Evolutionary conservation across 2,113 vertebrate species (phyloP), one percentile per base, ranked within the genome.

Genomic region (Kryptolebias marmoratus): DNA sequence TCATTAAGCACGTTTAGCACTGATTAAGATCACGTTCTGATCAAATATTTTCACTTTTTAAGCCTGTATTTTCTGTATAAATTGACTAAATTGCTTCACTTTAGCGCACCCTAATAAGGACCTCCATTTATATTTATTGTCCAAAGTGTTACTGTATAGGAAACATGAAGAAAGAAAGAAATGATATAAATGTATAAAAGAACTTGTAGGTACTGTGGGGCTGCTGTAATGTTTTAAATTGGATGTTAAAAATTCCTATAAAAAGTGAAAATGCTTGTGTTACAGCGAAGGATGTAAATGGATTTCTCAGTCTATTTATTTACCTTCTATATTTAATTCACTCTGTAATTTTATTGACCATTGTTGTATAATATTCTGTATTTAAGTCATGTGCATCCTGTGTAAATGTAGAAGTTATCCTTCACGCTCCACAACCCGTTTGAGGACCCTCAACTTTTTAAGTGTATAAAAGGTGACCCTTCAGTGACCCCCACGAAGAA

Each of bases 311-410:
- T 81, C 79, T 84, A 86, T 86, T 87, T 80, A 80, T 71, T 78
- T 85, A 53, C 71, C 73, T 68, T 45, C n/a, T 11, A 11, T 53
- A 86, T 86, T 87, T 80, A 80, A 75, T 78, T 85, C 58, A 75
- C 77, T 66, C 39, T 77, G 78, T 88, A 86, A 88, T 90, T 70
- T 87, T 83, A 83, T 80, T 79, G 77, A 54, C 79, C 68, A 58
- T 48, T 83, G 74, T 62, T 90, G 84, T 90, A 84, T 75, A 73
- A 84, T 88, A 80, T 71, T 83, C 48, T 91, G 71, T 90, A 88
- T 91, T 90, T 91, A 89, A 90, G 82, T 89, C 80, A 67, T 80
- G 64, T 58, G 79, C 71, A 58, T 82, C 78, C 69, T 81, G 50
- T 88, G 83, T 88, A 82, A 71, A 84, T 77, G 63, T 59, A 27